Percentiles rank a stretch among this genome's conserved stretches.
Conservation (phyloP, 2,888 invertebrate species). For the Hermodice carunculata region DNA sequence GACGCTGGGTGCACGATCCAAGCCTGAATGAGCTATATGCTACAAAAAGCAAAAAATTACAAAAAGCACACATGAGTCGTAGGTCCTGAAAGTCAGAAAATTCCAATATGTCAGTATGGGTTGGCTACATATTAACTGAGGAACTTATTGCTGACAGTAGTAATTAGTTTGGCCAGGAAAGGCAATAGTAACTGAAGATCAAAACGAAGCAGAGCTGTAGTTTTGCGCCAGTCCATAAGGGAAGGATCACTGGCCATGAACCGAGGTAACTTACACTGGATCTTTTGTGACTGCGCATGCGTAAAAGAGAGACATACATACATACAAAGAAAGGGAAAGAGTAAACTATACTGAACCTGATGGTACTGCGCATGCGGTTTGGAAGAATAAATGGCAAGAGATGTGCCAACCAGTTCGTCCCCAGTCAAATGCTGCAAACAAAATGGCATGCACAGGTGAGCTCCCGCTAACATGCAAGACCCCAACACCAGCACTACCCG, state of each 20-base stretch:
- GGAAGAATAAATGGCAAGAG: background rate
- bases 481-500: too few species aligned
- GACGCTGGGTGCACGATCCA: slow-evolving; percentile 54
- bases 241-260: too few species aligned
- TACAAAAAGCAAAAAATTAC: slow-evolving; percentile 48
- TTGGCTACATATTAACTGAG: background rate
- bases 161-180: too few species aligned
- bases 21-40: slow-evolving; percentile 59
- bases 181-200: too few species aligned
- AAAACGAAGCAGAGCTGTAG: too few species aligned
- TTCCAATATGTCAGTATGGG: background rate
- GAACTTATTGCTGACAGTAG: background rate
- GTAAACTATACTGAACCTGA: background rate
- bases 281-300: too few species aligned
- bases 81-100: background rate
- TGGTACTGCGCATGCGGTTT: background rate
- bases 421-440: background rate
- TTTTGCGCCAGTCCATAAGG: too few species aligned
- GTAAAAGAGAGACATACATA: too few species aligned
- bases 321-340: background rate
- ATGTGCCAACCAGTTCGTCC: background rate
- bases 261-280: too few species aligned
- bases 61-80: slow-evolving; percentile 18
- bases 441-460: background rate
- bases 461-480: too few species aligned